Evolutionary conservation across 2,797 vertebrate species (phyloP), one percentile per base, ranked within the genome.

Genomic region (Rhinichthys osculus): DNA sequence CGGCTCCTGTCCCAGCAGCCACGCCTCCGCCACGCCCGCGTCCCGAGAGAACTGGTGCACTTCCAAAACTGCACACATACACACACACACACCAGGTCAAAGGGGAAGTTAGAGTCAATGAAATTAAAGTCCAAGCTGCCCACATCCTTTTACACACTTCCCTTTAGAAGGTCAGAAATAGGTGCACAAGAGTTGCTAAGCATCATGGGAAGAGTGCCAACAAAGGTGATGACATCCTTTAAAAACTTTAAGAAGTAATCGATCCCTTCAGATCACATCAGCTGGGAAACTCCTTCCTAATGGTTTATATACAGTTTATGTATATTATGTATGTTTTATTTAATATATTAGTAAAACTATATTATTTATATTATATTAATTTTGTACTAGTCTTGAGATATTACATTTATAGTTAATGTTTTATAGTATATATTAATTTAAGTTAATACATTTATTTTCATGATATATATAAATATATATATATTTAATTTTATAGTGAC

Each of bases 1-100:
- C 0, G 98, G 97, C 91, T 99, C 98, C 94, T 99, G 97, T 0
- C 97, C 97, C 85, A 98, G 94, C 89, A 99, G 93, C 98, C 98
- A 99, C 23, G 98, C 97, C 92, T 99, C 98, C 0, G 98, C 98
- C 90, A 99, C 98, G 0, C 98, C 97, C 0, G 98, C 98, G 0
- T 99, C 98, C 89, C 98, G 93, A 3, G 97, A 97, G 93, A 99
- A 99, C 95, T 99, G 98, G 93, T 99, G 97, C 81, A 99, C 98
- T 93, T 99, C 98, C 96, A 99, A 91, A 94, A 99, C 98, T 96
- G 88, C 76, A 71, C 76, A 69, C 33, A 87, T 13, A 50, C 47
- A 47, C 44, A 72, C 30, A 23, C 62, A 81, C 73, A 40, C 8
- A 67, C 1, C 21, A 44, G 2, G 23, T 47, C 1, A 83, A 23